Evolutionary conservation across 1,140 invertebrate species (phyloP), one percentile per base, ranked within the genome.

Genomic region (Drosophila nasuta): DNA sequence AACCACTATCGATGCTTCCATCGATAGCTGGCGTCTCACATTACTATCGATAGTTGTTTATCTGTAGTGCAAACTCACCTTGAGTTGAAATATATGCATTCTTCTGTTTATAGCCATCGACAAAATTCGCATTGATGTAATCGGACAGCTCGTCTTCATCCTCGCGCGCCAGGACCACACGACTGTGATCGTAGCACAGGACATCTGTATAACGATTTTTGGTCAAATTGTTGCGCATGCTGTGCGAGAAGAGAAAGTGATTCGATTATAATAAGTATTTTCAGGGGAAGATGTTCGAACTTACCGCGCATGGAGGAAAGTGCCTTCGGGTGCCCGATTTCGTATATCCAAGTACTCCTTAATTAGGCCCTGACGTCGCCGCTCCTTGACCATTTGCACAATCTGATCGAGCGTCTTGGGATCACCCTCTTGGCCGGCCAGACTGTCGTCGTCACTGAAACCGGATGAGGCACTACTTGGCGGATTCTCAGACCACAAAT

Each of bases 151-250:
- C 94, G 77, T 98, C 97, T 48, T 95, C 95, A 71, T 96, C 95
- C 49, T 95, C 92, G 81, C 95, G 94, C 3, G 96, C 95, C 25
- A 99, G 93, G 62, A 96, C 95, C 49, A 99, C 98, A 82, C 98
- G 94, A 87, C 96, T 97, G 92, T 99, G 97, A 93, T 99, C 98
- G 93, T 97, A 98, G 93, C 98, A 99, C 13, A 98, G 94, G 20
- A 99, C 98, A 93, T 99, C 98, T 49, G 97, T 97, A 93, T 99
- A 99, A 13, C 98, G 95, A 93, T 99, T 99, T 94, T 99, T 99
- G 75, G 96, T 94, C 81, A 96, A 93, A 93, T 99, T 99, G 77
- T 94, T 93, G 90, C 96, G 95, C 93, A 96, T 93, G 92, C 96
- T 97, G 93, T 3, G 20, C 76, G 67, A 74, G 30, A 51, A 46